phyloP scores from a whole-genome alignment of 1,140 invertebrate species.

The Caenorhabditis elegans region DNA sequence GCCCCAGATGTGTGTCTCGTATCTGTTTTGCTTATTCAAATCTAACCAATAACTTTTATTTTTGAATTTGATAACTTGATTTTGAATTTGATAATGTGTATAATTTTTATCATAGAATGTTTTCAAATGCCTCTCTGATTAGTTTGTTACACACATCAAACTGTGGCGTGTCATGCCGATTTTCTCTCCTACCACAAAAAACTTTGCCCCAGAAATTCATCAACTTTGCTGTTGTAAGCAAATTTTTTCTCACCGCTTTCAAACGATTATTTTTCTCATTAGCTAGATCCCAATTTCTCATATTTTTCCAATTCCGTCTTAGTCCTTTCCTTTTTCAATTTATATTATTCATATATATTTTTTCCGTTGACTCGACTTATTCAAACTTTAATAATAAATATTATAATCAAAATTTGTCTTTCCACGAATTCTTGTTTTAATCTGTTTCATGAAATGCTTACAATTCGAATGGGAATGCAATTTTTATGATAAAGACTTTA shows the following conservation, averaged over 20 bases:
- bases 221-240: conserved; percentile 29
- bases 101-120: not conserved
- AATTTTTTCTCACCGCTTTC: conserved; percentile 11
- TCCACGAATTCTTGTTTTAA: too few relatives aligned
- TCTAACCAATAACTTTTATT: not conserved
- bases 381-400: too few relatives aligned
- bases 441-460: too few relatives aligned
- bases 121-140: not conserved
- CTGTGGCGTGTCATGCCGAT: conserved; percentile 23
- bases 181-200: not conserved
- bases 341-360: too few relatives aligned
- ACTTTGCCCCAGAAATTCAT: conserved; percentile 12
- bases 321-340: too few relatives aligned
- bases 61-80: not conserved
- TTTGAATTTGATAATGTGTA: not conserved
- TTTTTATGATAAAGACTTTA: not conserved
- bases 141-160: conserved; percentile 24
- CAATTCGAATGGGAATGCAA: not conserved
- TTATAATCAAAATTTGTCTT: too few relatives aligned
- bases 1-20: not conserved
- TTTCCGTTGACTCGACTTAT: too few relatives aligned
- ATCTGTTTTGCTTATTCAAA: not conserved
- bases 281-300: not conserved
- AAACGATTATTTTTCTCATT: not conserved
- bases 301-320: too few relatives aligned